phyloP scores from a whole-genome alignment of 2,113 vertebrate genomes.

The Gadus chalcogrammus region DNA sequence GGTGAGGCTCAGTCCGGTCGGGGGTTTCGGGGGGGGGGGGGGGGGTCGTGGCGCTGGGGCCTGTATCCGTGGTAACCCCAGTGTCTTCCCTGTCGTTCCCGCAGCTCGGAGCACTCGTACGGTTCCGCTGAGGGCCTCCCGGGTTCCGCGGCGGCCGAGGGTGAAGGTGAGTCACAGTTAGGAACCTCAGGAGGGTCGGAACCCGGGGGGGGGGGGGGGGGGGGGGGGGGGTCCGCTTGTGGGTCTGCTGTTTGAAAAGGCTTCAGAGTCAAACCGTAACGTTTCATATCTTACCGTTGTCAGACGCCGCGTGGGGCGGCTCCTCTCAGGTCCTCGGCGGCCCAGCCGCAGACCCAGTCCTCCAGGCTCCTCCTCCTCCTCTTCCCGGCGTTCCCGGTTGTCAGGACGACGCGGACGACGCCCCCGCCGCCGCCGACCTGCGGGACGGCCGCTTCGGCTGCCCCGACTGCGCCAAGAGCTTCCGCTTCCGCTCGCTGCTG shows the following conservation, averaged over 20 bases:
- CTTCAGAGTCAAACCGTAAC: no score
- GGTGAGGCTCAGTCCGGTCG: conserved; percentile 34
- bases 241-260: no score
- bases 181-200: no score
- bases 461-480: conserved; percentile 75
- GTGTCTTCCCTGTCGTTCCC: neutral
- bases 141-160: no score
- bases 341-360: conserved; percentile 24
- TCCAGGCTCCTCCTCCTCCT: conserved; percentile 32
- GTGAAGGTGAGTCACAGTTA: no score
- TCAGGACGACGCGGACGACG: neutral
- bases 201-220: no score
- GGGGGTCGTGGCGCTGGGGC: neutral
- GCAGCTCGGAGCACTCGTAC: no score
- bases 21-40: neutral
- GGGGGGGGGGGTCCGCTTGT: no score
- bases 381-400: conserved; percentile 15
- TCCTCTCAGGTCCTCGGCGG: neutral
- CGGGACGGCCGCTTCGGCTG: conserved; percentile 50
- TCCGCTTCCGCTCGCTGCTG: conserved; percentile 77
- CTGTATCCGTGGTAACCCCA: neutral
- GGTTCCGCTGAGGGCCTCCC: no score
- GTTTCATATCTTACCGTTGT: no score
- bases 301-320: no score
- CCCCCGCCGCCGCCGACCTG: neutral